phyloP scores from a whole-genome alignment of 2,888 invertebrate species.

The Clostera curtula region DNA sequence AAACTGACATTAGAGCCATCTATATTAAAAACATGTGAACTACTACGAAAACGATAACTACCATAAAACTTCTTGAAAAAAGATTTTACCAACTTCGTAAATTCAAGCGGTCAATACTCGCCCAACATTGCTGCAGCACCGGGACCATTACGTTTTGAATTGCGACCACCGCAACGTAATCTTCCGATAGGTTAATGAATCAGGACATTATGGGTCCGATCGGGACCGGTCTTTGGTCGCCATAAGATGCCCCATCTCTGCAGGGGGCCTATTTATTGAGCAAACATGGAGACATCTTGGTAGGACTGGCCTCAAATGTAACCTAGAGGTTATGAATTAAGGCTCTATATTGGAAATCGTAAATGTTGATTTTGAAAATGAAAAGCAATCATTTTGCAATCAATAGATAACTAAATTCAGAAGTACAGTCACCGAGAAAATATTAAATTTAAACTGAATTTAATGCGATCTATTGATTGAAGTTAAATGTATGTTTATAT shows the following conservation, averaged over 20 bases:
- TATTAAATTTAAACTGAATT: too few relatives aligned
- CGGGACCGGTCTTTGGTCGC: slow-evolving; percentile 33
- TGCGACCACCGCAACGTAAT: slow-evolving; percentile 34
- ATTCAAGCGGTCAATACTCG: too few relatives aligned
- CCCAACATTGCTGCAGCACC: slow-evolving; percentile 18
- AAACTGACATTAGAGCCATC: too few relatives aligned
- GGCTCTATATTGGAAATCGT: too few relatives aligned
- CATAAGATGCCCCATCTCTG: slow-evolving; percentile 40
- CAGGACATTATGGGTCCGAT: slow-evolving; percentile 35
- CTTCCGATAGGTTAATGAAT: slow-evolving; percentile 50
- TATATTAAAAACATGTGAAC: too few relatives aligned
- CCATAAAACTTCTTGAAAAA: too few relatives aligned
- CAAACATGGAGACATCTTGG: slow-evolving; percentile 28
- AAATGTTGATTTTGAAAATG: slow-evolving; percentile 20
- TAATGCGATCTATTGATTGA: too few relatives aligned
- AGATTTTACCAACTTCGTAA: too few relatives aligned
- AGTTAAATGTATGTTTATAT: too few relatives aligned
- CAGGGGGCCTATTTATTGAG: slow-evolving; percentile 51
- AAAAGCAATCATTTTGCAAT: slow-evolving; percentile 17
- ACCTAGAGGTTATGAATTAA: slow-evolving; percentile 19
- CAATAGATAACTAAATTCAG: slow-evolving; percentile 13
- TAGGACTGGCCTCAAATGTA: slow-evolving; percentile 23
- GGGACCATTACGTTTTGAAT: slow-evolving; percentile 25
- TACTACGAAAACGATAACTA: too few relatives aligned
- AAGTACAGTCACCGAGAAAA: too few relatives aligned